phyloP scores from a whole-genome alignment of 1,140 invertebrate species.

The Dryas iulia region DNA sequence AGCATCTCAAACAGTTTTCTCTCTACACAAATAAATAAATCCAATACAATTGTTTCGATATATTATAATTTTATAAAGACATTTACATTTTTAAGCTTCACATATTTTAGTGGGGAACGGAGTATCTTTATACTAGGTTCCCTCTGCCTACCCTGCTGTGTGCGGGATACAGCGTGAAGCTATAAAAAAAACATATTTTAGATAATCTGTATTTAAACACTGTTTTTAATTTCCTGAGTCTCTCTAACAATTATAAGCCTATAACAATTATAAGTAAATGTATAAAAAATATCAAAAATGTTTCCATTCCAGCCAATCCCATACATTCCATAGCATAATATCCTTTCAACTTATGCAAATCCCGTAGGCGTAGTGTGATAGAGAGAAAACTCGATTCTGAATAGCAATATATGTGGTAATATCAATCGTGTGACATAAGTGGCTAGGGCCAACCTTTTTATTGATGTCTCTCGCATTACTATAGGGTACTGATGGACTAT shows the following conservation, averaged over 20 bases:
- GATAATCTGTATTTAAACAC: no score
- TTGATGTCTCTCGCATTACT: constrained; percentile 32
- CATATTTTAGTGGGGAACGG: no score
- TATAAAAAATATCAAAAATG: background rate
- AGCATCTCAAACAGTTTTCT: constrained; percentile 1
- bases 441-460: constrained; percentile 49
- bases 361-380: constrained; percentile 52
- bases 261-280: constrained; percentile 1
- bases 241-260: no score
- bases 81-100: no score
- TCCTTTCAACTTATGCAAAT: constrained; percentile 47
- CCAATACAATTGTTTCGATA: background rate
- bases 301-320: background rate
- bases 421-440: constrained; percentile 66
- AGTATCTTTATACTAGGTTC: no score
- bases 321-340: background rate
- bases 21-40: background rate
- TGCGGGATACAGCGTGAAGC: no score
- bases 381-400: constrained; percentile 52
- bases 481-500: background rate
- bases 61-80: no score
- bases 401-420: constrained; percentile 64
- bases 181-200: no score
- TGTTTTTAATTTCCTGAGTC: no score
- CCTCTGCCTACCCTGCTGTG: no score